Conservation (phyloP, 1,140 invertebrate species). For the Lanistes nyassanus region DNA sequence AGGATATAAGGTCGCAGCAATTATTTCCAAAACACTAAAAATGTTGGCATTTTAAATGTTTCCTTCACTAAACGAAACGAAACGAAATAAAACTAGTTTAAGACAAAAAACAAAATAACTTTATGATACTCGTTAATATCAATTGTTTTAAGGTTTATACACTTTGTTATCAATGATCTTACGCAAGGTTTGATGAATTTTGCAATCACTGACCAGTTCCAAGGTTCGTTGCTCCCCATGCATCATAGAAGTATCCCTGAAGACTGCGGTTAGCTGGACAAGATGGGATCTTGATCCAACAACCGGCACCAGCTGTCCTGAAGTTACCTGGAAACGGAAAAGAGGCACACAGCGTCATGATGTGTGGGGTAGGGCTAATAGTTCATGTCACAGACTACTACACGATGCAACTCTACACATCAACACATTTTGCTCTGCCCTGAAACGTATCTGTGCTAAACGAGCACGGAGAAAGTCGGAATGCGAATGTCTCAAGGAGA, state of each 20-base stretch:
- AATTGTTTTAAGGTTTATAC: too few species aligned
- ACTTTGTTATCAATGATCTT: not conserved
- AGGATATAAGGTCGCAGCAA: too few species aligned
- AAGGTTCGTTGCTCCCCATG: slow-evolving; percentile 21
- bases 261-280: slow-evolving; percentile 19
- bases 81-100: too few species aligned
- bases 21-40: too few species aligned
- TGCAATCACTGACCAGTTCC: slow-evolving; percentile 1
- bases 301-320: slow-evolving; percentile 5
- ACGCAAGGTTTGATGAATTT: not conserved
- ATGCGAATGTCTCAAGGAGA: not conserved
- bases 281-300: slow-evolving; percentile 29
- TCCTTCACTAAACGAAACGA: too few species aligned
- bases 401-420: not conserved
- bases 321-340: not conserved
- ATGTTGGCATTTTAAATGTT: too few species aligned
- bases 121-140: too few species aligned
- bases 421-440: not conserved
- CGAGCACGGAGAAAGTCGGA: too few species aligned
- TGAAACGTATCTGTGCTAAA: not conserved
- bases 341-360: not conserved
- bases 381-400: not conserved
- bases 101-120: too few species aligned
- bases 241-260: slow-evolving; percentile 33
- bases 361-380: not conserved